A percentile compares a stretch with the other conserved stretches of the same genome.
Conservation (phyloP, 2,888 invertebrate genomes). For the Fragum whitleyi region DNA sequence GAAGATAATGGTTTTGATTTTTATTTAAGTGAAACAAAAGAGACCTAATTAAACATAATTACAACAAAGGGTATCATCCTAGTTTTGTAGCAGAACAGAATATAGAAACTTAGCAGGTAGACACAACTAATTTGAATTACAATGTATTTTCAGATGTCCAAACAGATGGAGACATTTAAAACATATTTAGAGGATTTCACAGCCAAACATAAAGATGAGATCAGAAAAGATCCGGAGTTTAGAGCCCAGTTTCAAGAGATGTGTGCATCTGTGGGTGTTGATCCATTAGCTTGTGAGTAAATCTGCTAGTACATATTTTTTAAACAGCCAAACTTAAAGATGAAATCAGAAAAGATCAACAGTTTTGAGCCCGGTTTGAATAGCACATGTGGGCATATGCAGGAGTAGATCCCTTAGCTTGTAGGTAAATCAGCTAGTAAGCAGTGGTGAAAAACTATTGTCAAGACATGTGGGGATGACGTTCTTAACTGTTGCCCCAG, state of each 20-base stretch:
- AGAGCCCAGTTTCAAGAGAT: constrained; percentile 98
- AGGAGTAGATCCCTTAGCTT: constrained; percentile 98
- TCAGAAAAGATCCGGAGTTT: constrained; percentile 97
- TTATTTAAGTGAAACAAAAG: too few relatives aligned
- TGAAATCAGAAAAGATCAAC: constrained; percentile 97
- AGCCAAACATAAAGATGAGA: constrained; percentile 96
- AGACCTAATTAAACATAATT: too few relatives aligned
- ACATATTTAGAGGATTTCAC: constrained; percentile 98
- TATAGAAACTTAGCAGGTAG: too few relatives aligned
- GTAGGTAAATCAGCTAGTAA: constrained; percentile 88
- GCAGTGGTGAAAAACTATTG: too few relatives aligned
- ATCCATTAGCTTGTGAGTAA: constrained; percentile 95
- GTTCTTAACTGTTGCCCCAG: too few relatives aligned
- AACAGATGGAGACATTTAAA: constrained; percentile 96
- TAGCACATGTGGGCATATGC: constrained; percentile 99
- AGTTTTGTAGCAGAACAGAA: too few relatives aligned
- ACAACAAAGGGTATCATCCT: too few relatives aligned
- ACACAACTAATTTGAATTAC: too few relatives aligned
- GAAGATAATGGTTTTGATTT: too few relatives aligned
- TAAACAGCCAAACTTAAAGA: too few relatives aligned
- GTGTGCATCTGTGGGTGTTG: constrained; percentile 99
- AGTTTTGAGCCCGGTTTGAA: constrained; percentile 97
- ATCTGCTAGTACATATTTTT: too few relatives aligned
- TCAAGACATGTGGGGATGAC: too few relatives aligned
- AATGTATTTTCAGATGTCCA: constrained; percentile 89